phyloP scores from a whole-genome alignment of 2,113 vertebrate species.

The Colossoma macropomum region DNA sequence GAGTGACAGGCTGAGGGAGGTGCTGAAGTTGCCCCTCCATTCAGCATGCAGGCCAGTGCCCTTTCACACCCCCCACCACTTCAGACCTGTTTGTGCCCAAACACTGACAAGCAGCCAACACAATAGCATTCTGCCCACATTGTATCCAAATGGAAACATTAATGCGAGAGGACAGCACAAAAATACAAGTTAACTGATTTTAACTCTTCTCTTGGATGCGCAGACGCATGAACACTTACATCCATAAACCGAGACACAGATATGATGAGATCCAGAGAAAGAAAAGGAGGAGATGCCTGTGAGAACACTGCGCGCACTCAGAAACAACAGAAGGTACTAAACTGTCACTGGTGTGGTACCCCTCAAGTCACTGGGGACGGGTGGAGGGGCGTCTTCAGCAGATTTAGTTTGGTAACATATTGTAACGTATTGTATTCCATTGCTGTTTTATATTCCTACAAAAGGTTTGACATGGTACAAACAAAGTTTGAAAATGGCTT shows the following conservation, averaged over 20 bases:
- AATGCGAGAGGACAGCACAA: constrained; percentile 76
- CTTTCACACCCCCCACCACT: constrained; percentile 86
- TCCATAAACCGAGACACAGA: background rate
- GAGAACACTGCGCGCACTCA: too few species aligned
- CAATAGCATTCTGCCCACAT: constrained; percentile 81
- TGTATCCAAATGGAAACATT: constrained; percentile 73
- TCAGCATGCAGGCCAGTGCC: constrained; percentile 82
- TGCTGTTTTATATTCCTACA: too few species aligned
- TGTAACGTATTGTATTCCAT: too few species aligned
- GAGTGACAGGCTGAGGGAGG: constrained; percentile 84
- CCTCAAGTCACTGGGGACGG: too few species aligned
- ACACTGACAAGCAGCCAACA: constrained; percentile 84
- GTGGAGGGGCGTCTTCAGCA: too few species aligned
- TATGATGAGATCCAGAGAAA: background rate
- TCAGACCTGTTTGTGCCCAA: constrained; percentile 90
- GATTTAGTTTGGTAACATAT: too few species aligned
- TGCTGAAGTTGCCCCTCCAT: constrained; percentile 84
- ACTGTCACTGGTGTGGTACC: too few species aligned
- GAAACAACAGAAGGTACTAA: background rate
- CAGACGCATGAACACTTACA: background rate
- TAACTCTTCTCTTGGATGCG: constrained; percentile 40
- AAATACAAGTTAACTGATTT: constrained; percentile 73
- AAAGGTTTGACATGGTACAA: too few species aligned
- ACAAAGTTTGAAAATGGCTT: too few species aligned
- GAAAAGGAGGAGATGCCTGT: too few species aligned